phyloP scores from a whole-genome alignment of 2,797 vertebrate species.

The Phaenicophaeus curvirostris region DNA sequence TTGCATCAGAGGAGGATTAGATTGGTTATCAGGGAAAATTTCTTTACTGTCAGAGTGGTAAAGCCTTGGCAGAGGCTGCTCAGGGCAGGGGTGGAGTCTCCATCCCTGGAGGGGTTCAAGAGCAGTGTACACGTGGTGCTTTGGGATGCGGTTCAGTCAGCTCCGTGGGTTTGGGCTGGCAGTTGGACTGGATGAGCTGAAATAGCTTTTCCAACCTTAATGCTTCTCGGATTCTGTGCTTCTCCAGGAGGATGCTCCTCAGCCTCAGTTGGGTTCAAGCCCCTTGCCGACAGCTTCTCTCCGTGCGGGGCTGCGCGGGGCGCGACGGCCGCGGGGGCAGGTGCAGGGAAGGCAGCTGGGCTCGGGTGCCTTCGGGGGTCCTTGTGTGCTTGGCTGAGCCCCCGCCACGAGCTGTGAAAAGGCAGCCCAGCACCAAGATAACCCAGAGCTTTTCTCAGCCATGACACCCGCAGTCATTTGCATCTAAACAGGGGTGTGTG shows the following conservation, averaged over 20 bases:
- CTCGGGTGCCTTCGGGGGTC: background rate
- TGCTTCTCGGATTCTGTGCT: rapidly evolving
- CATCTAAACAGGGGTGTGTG: slow-evolving; percentile 72
- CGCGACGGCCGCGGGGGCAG: background rate
- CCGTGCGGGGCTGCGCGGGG: background rate
- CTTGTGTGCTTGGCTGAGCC: slow-evolving; percentile 8
- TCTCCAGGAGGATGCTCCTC: background rate
- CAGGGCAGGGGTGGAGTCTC: too few species aligned
- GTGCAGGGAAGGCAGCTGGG: slow-evolving; percentile 30
- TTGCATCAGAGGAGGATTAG: too few species aligned
- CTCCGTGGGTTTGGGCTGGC: too few species aligned
- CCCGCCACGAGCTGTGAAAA: slow-evolving; percentile 62
- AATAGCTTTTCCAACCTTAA: too few species aligned
- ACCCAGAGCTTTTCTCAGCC: slow-evolving; percentile 69
- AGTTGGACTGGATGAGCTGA: too few species aligned
- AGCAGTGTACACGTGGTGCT: too few species aligned
- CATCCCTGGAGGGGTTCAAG: too few species aligned
- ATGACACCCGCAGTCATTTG: slow-evolving; percentile 72
- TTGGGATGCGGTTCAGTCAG: too few species aligned
- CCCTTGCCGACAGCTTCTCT: rapidly evolving
- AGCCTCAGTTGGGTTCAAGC: rapidly evolving
- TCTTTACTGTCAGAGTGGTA: too few species aligned
- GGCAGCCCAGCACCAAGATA: slow-evolving; percentile 63
- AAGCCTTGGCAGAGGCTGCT: too few species aligned
- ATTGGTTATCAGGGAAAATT: too few species aligned